Base-by-base conservation (phyloP, 2,113 vertebrate species). In the Microtus montanus region DNA sequence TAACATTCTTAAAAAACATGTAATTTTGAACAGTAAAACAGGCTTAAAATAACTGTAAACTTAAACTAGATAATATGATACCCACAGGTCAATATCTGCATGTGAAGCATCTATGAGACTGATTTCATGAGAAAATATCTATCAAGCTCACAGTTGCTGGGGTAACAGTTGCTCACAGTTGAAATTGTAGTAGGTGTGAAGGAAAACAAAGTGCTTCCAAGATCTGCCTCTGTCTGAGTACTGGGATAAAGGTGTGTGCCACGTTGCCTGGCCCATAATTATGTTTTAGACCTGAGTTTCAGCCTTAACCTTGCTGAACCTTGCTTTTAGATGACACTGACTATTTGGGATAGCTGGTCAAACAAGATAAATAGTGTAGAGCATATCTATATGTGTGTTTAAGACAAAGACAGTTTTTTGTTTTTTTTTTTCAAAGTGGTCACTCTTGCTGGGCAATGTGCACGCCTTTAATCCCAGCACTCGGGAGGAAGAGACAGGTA, bases 1-100 rank as follows among this genome's bases (percentile, higher is more conserved):
- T 52, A 97, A 91, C 95, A 90, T 30, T 74, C 28, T 98, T 96
- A 97, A 47, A 91, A 95, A 4, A 41, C 30, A 93, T 2, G 94
- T 0, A 95, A 35, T 92, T 63, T 26, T 92, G n/a, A 96, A 74
- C 63, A 96, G 66, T 19, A 35, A 94, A 93, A 95, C 0, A 95
- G 22, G 24, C 47, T 4, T 68, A 93, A 58, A 47, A 94, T 4
- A 96, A 95, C 63, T 82, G 95, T 87, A 82, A 24, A 33, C 89
- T 68, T 93, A 93, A 94, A 93, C 74, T 83, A 64, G 58, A 95
- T 4, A 44, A 15, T 64, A 92, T 24, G 54, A 70, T 89, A 77
- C 61, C 49, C n/a, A 74, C 3, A 71, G 8, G 66, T 82, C 90
- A 88, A 90, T 33, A 96, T 52, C 28, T 85, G 14, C 52, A 89